A percentile compares a stretch with the other conserved stretches of the same genome.
Evolutionary conservation across 1,140 invertebrate genomes (phyloP).

Genomic region (Melitaea cinxia): DNA sequence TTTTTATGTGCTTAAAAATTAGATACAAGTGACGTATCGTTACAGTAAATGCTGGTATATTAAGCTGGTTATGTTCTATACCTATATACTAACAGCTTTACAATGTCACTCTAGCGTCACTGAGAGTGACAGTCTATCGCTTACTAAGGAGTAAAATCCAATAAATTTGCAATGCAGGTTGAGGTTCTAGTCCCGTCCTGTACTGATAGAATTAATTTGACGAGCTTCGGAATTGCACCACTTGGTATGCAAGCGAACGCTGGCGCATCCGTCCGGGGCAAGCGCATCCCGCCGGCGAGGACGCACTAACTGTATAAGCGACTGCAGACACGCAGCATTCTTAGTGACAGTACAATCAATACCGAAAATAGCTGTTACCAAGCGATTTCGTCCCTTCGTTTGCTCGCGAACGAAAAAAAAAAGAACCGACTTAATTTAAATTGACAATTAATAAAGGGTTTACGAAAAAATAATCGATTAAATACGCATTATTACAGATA

Average conservation of each 20-base stretch:
- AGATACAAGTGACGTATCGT: too few relatives aligned
- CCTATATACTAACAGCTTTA: neutral
- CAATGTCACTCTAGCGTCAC: neutral
- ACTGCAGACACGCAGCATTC: conserved; percentile 2
- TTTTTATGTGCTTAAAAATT: too few relatives aligned
- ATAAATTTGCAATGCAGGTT: neutral
- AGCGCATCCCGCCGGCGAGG: conserved; percentile 7
- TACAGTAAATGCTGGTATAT: too few relatives aligned
- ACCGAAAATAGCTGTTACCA: neutral
- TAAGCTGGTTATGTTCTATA: too few relatives aligned
- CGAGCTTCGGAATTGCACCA: conserved; percentile 50
- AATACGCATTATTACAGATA: too few relatives aligned
- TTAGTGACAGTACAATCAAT: neutral
- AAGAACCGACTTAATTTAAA: too few relatives aligned
- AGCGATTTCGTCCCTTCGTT: neutral
- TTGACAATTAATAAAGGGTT: too few relatives aligned
- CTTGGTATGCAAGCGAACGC: conserved; percentile 49
- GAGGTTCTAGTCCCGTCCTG: neutral
- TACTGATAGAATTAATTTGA: conserved; percentile 53
- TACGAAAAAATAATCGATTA: too few relatives aligned
- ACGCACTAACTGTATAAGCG: neutral
- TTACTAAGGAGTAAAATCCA: neutral
- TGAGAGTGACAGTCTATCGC: too few relatives aligned
- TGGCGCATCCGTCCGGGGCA: conserved; percentile 43
- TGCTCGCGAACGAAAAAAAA: too few relatives aligned